Percentiles rank a stretch among this genome's conserved stretches.
Conservation (phyloP, 2,113 vertebrate genomes). For the Thomomys bottae region DNA sequence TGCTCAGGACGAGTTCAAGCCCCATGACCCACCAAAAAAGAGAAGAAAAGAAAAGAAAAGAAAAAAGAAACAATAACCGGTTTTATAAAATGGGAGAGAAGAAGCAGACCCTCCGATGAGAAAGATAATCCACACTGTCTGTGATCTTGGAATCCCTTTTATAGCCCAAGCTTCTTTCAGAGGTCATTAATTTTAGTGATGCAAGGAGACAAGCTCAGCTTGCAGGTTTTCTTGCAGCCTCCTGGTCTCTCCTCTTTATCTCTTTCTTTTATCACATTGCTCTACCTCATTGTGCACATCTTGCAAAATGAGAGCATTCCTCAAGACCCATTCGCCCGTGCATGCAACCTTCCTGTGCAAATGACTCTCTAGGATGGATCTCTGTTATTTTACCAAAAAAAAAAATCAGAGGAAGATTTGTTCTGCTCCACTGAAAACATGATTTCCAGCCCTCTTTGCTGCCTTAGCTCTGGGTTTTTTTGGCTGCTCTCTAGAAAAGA, state of each 20-base stretch:
- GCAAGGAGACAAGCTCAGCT: neutral
- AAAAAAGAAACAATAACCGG: neutral
- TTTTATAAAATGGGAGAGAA: neutral
- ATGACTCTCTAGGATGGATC: constrained; percentile 66
- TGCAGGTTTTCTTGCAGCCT: neutral
- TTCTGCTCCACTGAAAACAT: constrained; percentile 68
- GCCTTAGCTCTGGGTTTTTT: constrained; percentile 37
- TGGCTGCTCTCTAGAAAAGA: constrained; percentile 52
- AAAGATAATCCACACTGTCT: neutral
- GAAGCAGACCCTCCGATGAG: neutral
- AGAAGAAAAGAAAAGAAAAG: no score
- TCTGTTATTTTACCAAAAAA: constrained; percentile 74
- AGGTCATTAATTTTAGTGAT: neutral
- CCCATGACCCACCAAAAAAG: no score
- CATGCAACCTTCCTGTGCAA: constrained; percentile 30
- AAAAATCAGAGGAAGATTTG: constrained; percentile 74
- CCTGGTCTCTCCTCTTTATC: neutral
- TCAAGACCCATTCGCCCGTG: neutral
- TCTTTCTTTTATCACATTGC: constrained; percentile 54
- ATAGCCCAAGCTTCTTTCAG: neutral
- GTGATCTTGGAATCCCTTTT: neutral
- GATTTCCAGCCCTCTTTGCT: constrained; percentile 65
- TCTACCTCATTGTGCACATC: constrained; percentile 51
- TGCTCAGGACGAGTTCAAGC: no score
- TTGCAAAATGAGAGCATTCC: constrained; percentile 37